Evolutionary conservation across 1,140 invertebrate genomes (phyloP).

Genomic region (Caenorhabditis brenneri): DNA sequence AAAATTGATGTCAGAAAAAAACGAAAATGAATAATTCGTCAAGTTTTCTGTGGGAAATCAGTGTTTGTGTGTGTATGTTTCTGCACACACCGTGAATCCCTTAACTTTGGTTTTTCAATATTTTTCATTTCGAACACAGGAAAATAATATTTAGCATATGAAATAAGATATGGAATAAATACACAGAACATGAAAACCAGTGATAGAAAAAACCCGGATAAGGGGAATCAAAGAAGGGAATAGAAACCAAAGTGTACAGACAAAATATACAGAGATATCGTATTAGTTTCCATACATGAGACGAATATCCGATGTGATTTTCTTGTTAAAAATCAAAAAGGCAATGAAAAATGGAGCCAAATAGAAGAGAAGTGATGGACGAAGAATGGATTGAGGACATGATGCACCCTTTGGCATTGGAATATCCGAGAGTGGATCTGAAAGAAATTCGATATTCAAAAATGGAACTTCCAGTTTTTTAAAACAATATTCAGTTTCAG

Average conservation of each 20-base stretch:
- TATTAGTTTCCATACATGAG: slow-evolving; percentile 26
- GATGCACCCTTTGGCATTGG: slow-evolving; percentile 29
- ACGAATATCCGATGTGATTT: slow-evolving; percentile 11
- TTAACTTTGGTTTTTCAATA: background rate
- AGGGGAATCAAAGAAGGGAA: background rate
- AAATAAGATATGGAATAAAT: background rate
- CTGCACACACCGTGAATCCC: background rate
- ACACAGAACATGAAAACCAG: background rate
- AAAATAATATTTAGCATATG: background rate
- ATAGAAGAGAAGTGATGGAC: background rate
- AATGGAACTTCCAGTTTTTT: background rate
- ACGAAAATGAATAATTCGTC: background rate
- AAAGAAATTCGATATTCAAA: background rate
- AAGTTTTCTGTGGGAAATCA: background rate
- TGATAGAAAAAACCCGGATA: background rate
- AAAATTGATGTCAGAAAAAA: background rate
- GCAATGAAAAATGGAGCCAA: background rate
- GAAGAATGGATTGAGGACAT: slow-evolving; percentile 16
- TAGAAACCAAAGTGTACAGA: background rate
- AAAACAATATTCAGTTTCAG: too few species aligned
- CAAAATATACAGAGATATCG: background rate
- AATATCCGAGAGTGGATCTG: background rate
- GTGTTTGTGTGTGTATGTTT: background rate
- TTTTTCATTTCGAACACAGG: background rate
- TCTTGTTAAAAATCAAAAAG: background rate